Percentiles rank a stretch among this genome's conserved stretches.
Conservation (phyloP, 1,140 invertebrate species). For the Neodiprion pinetum region DNA sequence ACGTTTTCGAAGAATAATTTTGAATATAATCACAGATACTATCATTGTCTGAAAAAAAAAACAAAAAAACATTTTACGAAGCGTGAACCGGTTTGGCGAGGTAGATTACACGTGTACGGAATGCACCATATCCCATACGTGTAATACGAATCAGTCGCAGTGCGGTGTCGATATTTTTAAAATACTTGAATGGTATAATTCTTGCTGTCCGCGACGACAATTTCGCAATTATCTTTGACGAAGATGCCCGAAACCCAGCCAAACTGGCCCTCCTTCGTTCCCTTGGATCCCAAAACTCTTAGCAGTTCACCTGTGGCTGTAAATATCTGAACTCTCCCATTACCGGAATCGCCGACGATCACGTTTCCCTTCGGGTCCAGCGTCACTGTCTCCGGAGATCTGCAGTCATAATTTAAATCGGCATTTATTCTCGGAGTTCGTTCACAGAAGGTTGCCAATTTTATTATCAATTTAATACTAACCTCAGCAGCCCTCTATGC, state of each 20-base stretch:
- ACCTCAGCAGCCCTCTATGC: slow-evolving; percentile 66
- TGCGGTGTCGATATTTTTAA: slow-evolving; percentile 44
- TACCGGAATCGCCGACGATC: slow-evolving; percentile 79
- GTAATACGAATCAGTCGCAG: background rate
- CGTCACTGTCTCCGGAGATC: slow-evolving; percentile 72
- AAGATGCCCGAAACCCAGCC: slow-evolving; percentile 75
- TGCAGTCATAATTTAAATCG: slow-evolving; percentile 21
- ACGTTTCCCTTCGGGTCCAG: slow-evolving; percentile 77
- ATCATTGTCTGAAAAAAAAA: no score
- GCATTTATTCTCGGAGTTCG: background rate
- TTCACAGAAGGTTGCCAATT: background rate
- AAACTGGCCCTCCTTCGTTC: slow-evolving; percentile 68
- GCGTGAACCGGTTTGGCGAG: no score
- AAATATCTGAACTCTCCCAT: slow-evolving; percentile 79
- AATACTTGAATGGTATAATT: slow-evolving; percentile 76
- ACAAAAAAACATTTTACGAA: no score
- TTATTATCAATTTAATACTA: background rate
- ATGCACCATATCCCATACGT: no score
- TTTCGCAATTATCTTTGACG: slow-evolving; percentile 68
- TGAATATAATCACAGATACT: no score
- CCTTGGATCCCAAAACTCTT: slow-evolving; percentile 69
- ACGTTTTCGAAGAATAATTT: no score
- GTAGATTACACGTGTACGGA: no score
- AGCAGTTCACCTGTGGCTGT: slow-evolving; percentile 69
- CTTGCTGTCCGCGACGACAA: slow-evolving; percentile 75